Conservation (phyloP, 2,797 vertebrate genomes). For the Hippoglossus hippoglossus region DNA sequence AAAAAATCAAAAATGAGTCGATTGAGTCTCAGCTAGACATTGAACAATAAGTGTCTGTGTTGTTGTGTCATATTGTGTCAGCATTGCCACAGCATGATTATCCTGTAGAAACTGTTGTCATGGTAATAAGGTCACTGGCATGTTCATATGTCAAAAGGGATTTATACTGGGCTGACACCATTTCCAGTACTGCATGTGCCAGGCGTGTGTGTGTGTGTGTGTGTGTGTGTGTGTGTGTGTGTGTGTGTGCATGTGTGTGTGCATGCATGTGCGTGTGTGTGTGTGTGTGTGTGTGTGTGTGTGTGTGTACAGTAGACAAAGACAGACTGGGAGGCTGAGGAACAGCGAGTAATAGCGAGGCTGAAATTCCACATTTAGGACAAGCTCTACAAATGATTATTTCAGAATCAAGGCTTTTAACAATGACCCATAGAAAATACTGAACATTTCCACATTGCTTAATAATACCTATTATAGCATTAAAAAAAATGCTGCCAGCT, state of each 20-base stretch:
- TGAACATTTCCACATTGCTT: background rate
- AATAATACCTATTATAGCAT: background rate
- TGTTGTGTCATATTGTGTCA: slow-evolving; percentile 80
- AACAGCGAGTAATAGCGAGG: background rate
- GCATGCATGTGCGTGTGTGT: slow-evolving; percentile 5
- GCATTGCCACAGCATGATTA: slow-evolving; percentile 68
- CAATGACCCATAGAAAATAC: background rate
- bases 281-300: slow-evolving; percentile 32
- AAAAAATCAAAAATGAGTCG: slow-evolving; percentile 11
- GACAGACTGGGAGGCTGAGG: slow-evolving; percentile 26
- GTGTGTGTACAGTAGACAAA: slow-evolving; percentile 33
- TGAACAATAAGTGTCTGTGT: slow-evolving; percentile 36
- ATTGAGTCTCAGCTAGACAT: slow-evolving; percentile 49
- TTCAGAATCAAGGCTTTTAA: slow-evolving; percentile 4
- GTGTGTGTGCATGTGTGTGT: slow-evolving; percentile 4
- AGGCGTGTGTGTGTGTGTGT: slow-evolving; percentile 40
- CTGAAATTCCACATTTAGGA: slow-evolving; percentile 35
- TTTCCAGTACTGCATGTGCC: slow-evolving; percentile 73
- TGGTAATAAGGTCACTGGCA: slow-evolving; percentile 83
- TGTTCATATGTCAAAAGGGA: slow-evolving; percentile 82
- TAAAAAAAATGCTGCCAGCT: background rate
- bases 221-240: slow-evolving; percentile 1
- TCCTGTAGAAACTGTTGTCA: slow-evolving; percentile 78
- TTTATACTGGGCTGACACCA: slow-evolving; percentile 80
- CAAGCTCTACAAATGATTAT: background rate